Conservation (phyloP, 2,888 invertebrate genomes). For the Apamea monoglypha region DNA sequence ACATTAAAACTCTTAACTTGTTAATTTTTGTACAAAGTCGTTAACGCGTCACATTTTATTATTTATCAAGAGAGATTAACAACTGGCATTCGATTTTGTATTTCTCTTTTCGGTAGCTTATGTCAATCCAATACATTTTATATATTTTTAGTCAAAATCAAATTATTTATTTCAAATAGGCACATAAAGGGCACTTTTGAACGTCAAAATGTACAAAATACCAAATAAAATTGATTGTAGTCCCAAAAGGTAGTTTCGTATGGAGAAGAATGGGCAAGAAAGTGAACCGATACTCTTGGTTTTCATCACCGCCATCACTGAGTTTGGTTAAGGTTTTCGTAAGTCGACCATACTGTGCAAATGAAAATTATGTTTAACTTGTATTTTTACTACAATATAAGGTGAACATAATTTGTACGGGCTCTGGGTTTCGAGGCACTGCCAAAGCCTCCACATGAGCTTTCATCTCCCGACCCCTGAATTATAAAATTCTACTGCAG, state of each 20-base stretch:
- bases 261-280: neutral
- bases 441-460: neutral
- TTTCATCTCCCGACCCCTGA: too few species aligned
- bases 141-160: too few species aligned
- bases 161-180: too few species aligned
- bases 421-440: neutral
- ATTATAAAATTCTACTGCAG: neutral
- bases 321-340: neutral
- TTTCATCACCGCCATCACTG: neutral
- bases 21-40: neutral
- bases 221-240: too few species aligned
- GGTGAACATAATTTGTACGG: neutral
- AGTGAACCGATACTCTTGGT: neutral
- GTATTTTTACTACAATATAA: neutral
- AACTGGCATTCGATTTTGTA: too few species aligned
- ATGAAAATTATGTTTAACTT: neutral
- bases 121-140: too few species aligned
- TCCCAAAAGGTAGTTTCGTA: neutral
- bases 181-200: too few species aligned
- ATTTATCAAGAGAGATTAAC: neutral
- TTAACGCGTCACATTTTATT: too few species aligned
- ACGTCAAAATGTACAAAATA: too few species aligned
- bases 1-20: neutral
- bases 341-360: neutral
- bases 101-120: too few species aligned